Percentiles rank a stretch among this genome's conserved stretches.
phyloP scores from a whole-genome alignment of 2,113 vertebrate genomes.

The Panurus biarmicus region DNA sequence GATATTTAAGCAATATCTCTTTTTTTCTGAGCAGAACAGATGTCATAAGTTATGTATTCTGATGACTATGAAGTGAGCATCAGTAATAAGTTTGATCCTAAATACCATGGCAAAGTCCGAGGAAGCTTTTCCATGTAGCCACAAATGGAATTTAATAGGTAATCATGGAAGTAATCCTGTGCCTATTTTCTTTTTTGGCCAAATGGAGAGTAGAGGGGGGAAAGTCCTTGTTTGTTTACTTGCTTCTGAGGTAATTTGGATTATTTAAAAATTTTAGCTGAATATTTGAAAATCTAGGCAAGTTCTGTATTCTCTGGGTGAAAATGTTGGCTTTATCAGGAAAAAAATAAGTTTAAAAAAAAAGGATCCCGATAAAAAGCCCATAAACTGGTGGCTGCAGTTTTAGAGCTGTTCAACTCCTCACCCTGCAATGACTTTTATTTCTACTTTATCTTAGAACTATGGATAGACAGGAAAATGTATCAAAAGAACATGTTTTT shows the following conservation, averaged over 20 bases:
- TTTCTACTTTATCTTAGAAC: neutral
- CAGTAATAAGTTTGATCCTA: neutral
- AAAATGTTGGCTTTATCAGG: neutral
- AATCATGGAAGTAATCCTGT: neutral
- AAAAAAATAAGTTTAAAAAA: neutral
- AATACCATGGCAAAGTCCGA: neutral
- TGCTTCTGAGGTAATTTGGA: neutral
- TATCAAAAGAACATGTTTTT: neutral
- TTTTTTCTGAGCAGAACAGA: slow-evolving; percentile 5
- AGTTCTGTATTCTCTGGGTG: neutral
- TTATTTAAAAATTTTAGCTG: neutral
- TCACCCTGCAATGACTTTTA: neutral
- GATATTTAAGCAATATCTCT: slow-evolving; percentile 9
- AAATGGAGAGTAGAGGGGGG: neutral
- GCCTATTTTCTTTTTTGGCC: neutral
- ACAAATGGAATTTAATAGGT: neutral
- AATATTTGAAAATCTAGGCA: neutral
- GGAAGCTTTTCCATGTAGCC: neutral
- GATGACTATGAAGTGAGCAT: neutral
- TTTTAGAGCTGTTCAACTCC: neutral
- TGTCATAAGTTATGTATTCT: slow-evolving; percentile 6
- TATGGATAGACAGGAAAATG: neutral
- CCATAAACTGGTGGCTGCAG: neutral
- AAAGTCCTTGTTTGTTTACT: neutral
- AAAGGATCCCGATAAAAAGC: neutral